phyloP scores from a whole-genome alignment of 2,797 vertebrate species.

The Sphenopsis melanotis region DNA sequence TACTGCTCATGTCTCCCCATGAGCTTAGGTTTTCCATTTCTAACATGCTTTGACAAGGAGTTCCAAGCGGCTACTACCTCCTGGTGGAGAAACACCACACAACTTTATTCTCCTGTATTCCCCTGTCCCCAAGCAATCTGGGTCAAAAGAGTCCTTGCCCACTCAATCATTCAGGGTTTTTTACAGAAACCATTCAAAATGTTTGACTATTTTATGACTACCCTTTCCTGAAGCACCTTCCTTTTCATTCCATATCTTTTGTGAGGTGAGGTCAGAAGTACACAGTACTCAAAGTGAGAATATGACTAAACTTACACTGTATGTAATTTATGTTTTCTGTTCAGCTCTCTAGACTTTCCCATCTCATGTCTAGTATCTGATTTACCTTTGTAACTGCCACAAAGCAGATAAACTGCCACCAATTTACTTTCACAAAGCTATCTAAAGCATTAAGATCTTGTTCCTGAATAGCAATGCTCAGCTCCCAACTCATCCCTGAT shows the following conservation, averaged over 20 bases:
- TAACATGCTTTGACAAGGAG: background rate
- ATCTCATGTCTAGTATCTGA: background rate
- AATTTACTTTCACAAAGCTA: background rate
- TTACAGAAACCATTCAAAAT: background rate
- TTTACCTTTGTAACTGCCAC: background rate
- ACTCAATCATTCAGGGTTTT: background rate
- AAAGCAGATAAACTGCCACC: background rate
- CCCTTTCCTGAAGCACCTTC: background rate
- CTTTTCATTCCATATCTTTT: background rate
- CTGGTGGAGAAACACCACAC: background rate
- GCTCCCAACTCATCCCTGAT: background rate
- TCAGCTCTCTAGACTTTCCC: background rate
- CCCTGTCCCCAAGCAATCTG: background rate
- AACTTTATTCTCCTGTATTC: background rate
- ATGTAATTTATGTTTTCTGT: background rate
- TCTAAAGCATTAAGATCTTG: background rate
- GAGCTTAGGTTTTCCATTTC: background rate
- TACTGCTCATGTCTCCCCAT: background rate
- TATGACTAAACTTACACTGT: background rate
- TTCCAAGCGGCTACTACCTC: background rate
- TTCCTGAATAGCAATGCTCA: background rate
- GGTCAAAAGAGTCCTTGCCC: background rate
- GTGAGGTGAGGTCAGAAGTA: background rate
- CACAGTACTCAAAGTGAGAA: background rate
- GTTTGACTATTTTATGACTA: background rate